These are phyloP conservation scores for Ophioninae sp. DNA, from an alignment of 2,888 invertebrate species.

Conservation along the genomic window DNA sequence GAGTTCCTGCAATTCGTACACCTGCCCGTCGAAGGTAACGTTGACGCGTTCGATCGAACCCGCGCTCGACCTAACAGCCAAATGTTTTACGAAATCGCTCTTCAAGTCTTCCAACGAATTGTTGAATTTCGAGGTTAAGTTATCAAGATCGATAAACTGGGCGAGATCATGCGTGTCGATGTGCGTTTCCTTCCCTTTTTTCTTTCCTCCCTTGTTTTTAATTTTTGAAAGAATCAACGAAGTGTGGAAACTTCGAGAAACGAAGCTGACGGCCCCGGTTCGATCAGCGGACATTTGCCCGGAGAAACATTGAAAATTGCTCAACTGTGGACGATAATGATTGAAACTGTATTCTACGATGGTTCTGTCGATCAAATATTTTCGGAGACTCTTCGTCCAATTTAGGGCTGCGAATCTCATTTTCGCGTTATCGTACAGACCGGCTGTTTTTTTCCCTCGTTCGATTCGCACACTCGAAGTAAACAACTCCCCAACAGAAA, in stretches of 20 bases:
- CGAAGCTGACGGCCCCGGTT: background rate
- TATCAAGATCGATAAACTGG: slow-evolving; percentile 87
- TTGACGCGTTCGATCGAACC: slow-evolving; percentile 91
- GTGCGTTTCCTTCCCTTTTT: slow-evolving; percentile 82
- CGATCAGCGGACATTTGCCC: background rate
- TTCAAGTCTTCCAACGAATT: slow-evolving; percentile 87
- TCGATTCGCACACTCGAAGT: background rate
- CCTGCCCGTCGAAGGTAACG: slow-evolving; percentile 89
- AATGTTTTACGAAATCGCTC: slow-evolving; percentile 89
- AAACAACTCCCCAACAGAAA: background rate
- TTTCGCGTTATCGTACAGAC: background rate
- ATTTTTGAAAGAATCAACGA: slow-evolving; percentile 62
- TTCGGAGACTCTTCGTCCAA: slow-evolving; percentile 36
- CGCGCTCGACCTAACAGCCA: slow-evolving; percentile 90
- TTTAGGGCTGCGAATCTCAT: slow-evolving; percentile 43
- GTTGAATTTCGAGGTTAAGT: slow-evolving; percentile 86
- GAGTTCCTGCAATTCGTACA: slow-evolving; percentile 92
- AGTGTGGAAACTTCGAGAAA: slow-evolving; percentile 42
- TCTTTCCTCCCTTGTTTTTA: slow-evolving; percentile 74
- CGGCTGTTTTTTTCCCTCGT: background rate
- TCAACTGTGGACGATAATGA: background rate
- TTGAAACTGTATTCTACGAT: slow-evolving; percentile 8
- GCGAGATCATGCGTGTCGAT: slow-evolving; percentile 88
- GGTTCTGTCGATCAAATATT: slow-evolving; percentile 7
- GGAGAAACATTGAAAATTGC: slow-evolving; percentile 3